Percentiles rank a stretch among this genome's conserved stretches.
These are phyloP conservation scores for Sericinus montela DNA, from an alignment of 2,888 invertebrate species.

Conservation along the genomic window DNA sequence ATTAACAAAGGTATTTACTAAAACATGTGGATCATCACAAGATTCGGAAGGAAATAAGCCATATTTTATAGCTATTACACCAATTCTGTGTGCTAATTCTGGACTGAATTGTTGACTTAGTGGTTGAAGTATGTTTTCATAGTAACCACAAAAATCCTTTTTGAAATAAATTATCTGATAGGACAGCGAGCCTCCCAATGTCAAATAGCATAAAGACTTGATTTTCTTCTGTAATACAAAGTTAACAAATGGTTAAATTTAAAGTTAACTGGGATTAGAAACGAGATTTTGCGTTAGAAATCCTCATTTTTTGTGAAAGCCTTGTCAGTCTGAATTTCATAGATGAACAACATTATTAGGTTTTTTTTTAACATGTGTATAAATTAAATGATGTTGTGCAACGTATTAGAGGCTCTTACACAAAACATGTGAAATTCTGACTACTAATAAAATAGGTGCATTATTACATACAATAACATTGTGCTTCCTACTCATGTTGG, in stretches of 20 bases:
- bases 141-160: conserved; percentile 89
- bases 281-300: not conserved
- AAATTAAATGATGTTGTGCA: too few species aligned
- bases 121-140: conserved; percentile 86
- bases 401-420: too few species aligned
- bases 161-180: conserved; percentile 85
- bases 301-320: too few species aligned
- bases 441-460: too few species aligned
- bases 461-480: conserved; percentile 27
- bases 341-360: too few species aligned
- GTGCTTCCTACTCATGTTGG: conserved; percentile 27
- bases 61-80: conserved; percentile 87
- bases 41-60: conserved; percentile 82
- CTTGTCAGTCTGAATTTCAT: too few species aligned
- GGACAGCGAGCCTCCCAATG: conserved; percentile 81
- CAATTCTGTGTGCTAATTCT: conserved; percentile 90
- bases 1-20: conserved; percentile 71
- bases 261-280: not conserved
- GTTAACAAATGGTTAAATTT: conserved; percentile 37
- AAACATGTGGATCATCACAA: conserved; percentile 79
- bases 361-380: too few species aligned
- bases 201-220: conserved; percentile 82
- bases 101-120: conserved; percentile 84
- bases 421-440: too few species aligned
- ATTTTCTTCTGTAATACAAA: conserved; percentile 80